phyloP scores from a whole-genome alignment of 2,113 vertebrate species.

The Antennarius striatus region DNA sequence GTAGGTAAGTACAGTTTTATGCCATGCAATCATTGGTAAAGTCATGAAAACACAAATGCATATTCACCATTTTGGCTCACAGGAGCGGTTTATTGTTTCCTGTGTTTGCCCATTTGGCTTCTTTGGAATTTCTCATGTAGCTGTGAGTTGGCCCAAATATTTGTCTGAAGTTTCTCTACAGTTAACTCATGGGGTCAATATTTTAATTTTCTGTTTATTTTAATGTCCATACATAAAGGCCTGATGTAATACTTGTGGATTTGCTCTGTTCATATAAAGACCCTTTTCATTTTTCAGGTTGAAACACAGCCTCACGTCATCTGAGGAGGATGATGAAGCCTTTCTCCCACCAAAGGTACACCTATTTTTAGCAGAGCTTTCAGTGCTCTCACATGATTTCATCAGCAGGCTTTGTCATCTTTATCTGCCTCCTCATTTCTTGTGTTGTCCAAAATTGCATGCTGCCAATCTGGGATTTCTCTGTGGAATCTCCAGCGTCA shows the following conservation, averaged over 20 bases:
- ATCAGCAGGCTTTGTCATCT: slow-evolving; percentile 58
- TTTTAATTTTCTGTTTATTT: neutral
- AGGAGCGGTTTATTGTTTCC: neutral
- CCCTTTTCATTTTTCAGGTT: slow-evolving; percentile 54
- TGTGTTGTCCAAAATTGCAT: slow-evolving; percentile 55
- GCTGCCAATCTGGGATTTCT: slow-evolving; percentile 57
- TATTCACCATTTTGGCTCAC: neutral
- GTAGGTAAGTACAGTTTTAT: slow-evolving; percentile 51
- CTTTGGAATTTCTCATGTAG: too few relatives aligned
- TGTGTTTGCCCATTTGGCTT: too few relatives aligned
- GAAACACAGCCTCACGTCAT: slow-evolving; percentile 76
- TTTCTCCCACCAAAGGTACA: slow-evolving; percentile 67
- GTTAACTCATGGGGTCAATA: neutral
- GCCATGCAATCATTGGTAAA: neutral
- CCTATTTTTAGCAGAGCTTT: slow-evolving; percentile 23
- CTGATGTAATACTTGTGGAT: neutral
- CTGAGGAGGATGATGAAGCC: slow-evolving; percentile 80
- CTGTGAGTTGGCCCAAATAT: too few relatives aligned
- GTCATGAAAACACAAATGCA: neutral
- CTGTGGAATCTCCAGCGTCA: slow-evolving; percentile 36
- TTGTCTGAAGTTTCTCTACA: too few relatives aligned
- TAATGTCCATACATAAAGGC: neutral
- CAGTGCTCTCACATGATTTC: slow-evolving; percentile 29
- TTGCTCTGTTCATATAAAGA: neutral
- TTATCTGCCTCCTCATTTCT: slow-evolving; percentile 45